Evolutionary conservation across 2,113 vertebrate genomes (phyloP), one percentile per base, ranked within the genome.

Genomic region (Paedocypris sp.): DNA sequence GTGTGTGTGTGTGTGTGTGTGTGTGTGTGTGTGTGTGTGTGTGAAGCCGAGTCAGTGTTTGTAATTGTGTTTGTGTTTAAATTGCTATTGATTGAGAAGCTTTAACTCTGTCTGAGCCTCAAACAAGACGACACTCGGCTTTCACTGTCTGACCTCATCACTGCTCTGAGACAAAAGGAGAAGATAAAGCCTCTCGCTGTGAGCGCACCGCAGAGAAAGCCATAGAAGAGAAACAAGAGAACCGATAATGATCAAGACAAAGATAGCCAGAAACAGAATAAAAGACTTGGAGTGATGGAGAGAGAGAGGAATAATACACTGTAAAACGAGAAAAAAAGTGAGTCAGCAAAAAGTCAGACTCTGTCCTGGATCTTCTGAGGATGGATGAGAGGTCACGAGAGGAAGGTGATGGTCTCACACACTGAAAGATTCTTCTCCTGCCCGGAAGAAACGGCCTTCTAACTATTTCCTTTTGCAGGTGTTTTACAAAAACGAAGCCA

Each of bases 241-340:
- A 8, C n/a, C n/a, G n/a, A n/a, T n/a, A n/a, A n/a, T n/a, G n/a
- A n/a, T n/a, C n/a, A n/a, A 29, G 11, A n/a, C 15, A 22, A n/a
- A 22, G 53, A 47, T 66, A 73, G 69, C 66, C 13, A 28, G 35
- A 23, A 16, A 56, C 4, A 20, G 36, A 48, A 41, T 39, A 38
- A 18, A 35, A 45, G 42, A n/a, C n/a, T n/a, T n/a, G n/a, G n/a
- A n/a, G n/a, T n/a, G n/a, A n/a, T n/a, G n/a, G n/a, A n/a, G n/a
- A n/a, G n/a, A n/a, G n/a, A n/a, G n/a, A n/a, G n/a, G n/a, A n/a
- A n/a, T n/a, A n/a, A n/a, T n/a, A n/a, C n/a, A n/a, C n/a, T n/a
- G n/a, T n/a, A n/a, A n/a, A n/a, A n/a, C n/a, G n/a, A n/a, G n/a
- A n/a, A n/a, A n/a, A n/a, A n/a, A n/a, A n/a, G n/a, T n/a, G n/a